Evolutionary conservation across 2,797 vertebrate genomes (phyloP).

Genomic region (Mus minutoides): DNA sequence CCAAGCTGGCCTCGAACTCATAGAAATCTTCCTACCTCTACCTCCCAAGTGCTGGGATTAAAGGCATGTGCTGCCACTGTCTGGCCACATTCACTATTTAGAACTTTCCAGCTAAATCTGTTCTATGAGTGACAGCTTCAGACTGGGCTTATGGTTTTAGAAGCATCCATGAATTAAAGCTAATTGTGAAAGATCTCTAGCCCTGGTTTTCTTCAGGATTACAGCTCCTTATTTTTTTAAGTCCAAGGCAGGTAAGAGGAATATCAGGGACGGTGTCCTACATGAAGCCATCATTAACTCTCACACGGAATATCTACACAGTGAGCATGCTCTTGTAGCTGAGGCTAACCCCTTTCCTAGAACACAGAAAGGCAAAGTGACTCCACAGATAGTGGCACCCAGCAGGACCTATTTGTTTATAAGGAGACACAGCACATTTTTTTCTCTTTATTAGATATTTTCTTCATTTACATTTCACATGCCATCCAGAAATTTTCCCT

Average conservation of each 20-base stretch:
- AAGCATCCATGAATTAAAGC: conserved; percentile 57
- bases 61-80: too few relatives aligned
- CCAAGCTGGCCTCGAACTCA: too few relatives aligned
- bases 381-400: conserved; percentile 62
- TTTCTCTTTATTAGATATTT: too few relatives aligned
- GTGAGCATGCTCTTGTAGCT: background rate
- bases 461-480: too few relatives aligned
- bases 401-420: conserved; percentile 67
- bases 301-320: background rate
- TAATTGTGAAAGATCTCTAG: conserved; percentile 56
- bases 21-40: too few relatives aligned
- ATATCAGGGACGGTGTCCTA: background rate
- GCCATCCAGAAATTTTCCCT: too few relatives aligned
- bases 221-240: background rate
- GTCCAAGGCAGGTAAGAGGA: background rate
- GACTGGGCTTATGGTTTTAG: background rate
- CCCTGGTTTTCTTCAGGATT: conserved; percentile 44
- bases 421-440: conserved; percentile 78
- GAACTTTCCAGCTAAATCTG: background rate
- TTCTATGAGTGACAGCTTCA: background rate
- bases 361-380: background rate
- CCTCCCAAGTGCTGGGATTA: too few relatives aligned
- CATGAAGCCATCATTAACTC: background rate
- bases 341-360: conserved; percentile 45
- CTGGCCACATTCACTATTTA: background rate